Conservation (phyloP, 2,797 vertebrate species). For the Momotus momota region DNA sequence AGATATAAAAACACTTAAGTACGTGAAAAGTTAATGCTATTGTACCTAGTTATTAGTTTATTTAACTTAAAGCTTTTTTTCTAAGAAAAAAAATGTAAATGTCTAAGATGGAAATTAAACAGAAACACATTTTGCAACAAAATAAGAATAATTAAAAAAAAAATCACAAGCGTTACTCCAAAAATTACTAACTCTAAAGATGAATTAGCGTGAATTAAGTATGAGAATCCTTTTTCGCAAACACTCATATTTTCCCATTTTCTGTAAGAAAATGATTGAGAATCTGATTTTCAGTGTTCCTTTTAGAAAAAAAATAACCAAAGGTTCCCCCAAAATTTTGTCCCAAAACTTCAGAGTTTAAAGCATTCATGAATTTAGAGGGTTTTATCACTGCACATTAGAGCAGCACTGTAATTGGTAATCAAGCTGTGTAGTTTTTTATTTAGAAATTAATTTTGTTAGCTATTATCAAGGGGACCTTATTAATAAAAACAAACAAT, state of each 20-base stretch:
- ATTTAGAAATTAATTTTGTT: slow-evolving; percentile 11
- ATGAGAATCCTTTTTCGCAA: neutral
- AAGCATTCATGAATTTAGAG: neutral
- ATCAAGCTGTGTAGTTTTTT: neutral
- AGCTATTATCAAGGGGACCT: neutral
- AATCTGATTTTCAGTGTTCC: neutral
- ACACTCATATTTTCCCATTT: neutral
- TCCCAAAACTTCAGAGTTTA: neutral
- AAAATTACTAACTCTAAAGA: neutral
- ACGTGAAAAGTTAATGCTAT: neutral
- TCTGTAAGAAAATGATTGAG: neutral
- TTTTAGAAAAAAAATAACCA: neutral
- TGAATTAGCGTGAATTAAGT: neutral
- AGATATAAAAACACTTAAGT: neutral
- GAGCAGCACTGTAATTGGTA: neutral
- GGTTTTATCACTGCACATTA: neutral
- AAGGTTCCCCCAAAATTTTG: neutral
- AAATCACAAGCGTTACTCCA: neutral
- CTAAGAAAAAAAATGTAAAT: neutral
- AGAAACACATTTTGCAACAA: neutral
- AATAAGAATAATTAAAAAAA: neutral
- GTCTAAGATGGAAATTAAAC: neutral
- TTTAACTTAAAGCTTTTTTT: neutral
- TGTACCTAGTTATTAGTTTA: neutral
- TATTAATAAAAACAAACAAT: slow-evolving; percentile 33